A percentile compares a stretch with the other conserved stretches of the same genome.
These are phyloP conservation scores for Cyprinodon variegatus DNA, from an alignment of 2,113 vertebrate genomes.

Conservation along the genomic window DNA sequence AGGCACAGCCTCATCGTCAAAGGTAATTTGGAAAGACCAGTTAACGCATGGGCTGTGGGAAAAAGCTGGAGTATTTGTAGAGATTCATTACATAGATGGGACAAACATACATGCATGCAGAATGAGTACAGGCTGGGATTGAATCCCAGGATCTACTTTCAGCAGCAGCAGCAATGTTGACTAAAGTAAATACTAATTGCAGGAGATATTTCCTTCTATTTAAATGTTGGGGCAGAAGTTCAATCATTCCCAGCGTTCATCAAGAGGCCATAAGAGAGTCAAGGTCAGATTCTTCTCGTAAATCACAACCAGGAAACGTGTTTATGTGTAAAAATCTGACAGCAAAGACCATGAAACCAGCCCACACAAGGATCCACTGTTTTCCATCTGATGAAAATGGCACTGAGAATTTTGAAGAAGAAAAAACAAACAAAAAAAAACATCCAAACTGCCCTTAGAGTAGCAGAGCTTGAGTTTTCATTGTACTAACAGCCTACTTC, in stretches of 20 bases:
- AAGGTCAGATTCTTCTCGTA: not conserved
- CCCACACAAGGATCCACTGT: not conserved
- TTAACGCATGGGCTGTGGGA: no score
- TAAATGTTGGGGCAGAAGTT: no score
- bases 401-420: not conserved
- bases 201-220: not conserved
- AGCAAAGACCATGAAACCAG: not conserved
- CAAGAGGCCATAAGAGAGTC: no score
- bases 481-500: constrained; percentile 51
- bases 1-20: no score
- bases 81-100: no score
- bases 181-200: constrained; percentile 5
- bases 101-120: no score
- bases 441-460: constrained; percentile 19
- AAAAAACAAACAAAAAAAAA: not conserved
- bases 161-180: no score
- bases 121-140: no score
- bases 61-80: no score
- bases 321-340: not conserved
- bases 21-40: no score
- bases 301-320: not conserved
- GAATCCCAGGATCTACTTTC: no score
- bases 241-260: no score
- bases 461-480: constrained; percentile 27
- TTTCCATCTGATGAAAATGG: not conserved